Percentiles rank a stretch among this genome's conserved stretches.
Evolutionary conservation across 2,888 invertebrate species (phyloP).

Genomic region (Phortica magna): DNA sequence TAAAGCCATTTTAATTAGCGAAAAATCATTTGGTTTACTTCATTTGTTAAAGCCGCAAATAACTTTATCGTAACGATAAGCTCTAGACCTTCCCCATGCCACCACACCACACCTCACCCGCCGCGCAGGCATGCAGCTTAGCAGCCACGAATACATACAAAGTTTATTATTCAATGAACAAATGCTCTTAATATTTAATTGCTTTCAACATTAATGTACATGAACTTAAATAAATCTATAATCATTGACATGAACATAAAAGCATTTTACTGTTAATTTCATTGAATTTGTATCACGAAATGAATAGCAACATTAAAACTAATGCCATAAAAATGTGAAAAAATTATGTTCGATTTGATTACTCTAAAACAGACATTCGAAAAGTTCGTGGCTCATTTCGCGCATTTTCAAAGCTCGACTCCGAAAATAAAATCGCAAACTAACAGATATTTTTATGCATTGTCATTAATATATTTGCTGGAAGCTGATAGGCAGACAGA

Average conservation of each 20-base stretch:
- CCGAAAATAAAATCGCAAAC: conserved; percentile 14
- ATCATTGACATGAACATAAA: conserved; percentile 5
- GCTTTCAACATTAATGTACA: not conserved
- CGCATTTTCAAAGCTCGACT: not conserved
- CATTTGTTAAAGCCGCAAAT: not conserved
- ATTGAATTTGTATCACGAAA: conserved; percentile 1
- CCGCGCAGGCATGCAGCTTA: no score
- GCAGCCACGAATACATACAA: not conserved
- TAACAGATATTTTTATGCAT: not conserved
- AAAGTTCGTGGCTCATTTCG: not conserved
- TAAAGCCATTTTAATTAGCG: not conserved
- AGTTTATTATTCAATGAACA: not conserved
- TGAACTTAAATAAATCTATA: conserved; percentile 6
- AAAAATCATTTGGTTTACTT: not conserved
- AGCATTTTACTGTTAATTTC: not conserved
- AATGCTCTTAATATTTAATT: not conserved
- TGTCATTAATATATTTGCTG: conserved; percentile 14
- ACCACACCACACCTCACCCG: no score
- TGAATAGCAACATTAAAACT: not conserved
- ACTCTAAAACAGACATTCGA: not conserved
- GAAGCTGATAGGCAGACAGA: not conserved
- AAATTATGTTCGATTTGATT: not conserved
- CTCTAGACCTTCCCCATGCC: no score
- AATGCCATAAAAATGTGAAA: not conserved
- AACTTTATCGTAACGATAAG: not conserved